These are phyloP conservation scores for Cyaniris semiargus DNA, from an alignment of 2,888 invertebrate genomes.

Conservation along the genomic window DNA sequence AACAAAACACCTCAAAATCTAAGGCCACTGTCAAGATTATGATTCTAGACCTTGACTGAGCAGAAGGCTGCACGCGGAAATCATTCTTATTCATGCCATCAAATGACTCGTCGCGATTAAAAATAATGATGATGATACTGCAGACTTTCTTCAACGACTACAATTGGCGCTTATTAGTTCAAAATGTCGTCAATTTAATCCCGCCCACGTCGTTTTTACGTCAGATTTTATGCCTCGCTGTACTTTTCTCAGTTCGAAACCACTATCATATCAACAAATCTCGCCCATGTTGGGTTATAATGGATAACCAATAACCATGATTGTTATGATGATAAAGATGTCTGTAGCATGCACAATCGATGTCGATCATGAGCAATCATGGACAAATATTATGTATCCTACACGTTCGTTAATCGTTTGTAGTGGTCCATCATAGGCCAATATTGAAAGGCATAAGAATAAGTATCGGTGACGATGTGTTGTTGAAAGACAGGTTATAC, in stretches of 20 bases:
- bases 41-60: background rate
- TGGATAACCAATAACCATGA: too few relatives aligned
- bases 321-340: too few relatives aligned
- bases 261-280: background rate
- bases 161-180: slow-evolving; percentile 21
- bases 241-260: background rate
- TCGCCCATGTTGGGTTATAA: too few relatives aligned
- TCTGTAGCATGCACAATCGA: too few relatives aligned
- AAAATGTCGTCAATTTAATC: slow-evolving; percentile 21
- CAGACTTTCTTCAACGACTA: slow-evolving; percentile 13
- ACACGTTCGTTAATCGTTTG: background rate
- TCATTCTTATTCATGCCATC: background rate
- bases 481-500: background rate
- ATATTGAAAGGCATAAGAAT: background rate
- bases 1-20: background rate
- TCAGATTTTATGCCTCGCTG: background rate
- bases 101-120: background rate
- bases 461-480: background rate
- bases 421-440: too few relatives aligned
- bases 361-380: background rate
- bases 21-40: background rate
- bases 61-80: slow-evolving; percentile 18
- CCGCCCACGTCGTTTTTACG: slow-evolving; percentile 7
- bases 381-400: background rate
- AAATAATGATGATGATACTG: slow-evolving; percentile 17